Evolutionary conservation across 2,113 vertebrate species (phyloP).

Genomic region (Potamarius usumacintae): DNA sequence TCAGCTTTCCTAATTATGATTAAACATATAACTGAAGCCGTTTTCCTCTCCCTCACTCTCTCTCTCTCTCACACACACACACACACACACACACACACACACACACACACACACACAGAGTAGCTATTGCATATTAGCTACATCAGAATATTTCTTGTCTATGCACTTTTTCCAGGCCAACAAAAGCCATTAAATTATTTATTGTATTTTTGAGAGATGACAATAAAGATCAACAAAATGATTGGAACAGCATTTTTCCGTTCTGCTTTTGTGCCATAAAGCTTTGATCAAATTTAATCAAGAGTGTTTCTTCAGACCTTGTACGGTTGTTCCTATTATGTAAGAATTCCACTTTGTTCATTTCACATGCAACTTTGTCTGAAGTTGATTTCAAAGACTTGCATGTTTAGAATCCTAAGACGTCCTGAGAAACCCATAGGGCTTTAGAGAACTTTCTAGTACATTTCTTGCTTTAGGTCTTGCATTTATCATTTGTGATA

Average conservation of each 20-base stretch:
- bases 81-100: background rate
- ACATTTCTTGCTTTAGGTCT: background rate
- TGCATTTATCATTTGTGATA: conserved; percentile 6
- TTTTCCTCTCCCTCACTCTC: background rate
- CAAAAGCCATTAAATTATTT: background rate
- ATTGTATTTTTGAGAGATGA: background rate
- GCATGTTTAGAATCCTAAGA: background rate
- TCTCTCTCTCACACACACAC: background rate
- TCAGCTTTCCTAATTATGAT: background rate
- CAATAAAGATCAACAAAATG: background rate
- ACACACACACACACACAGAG: background rate
- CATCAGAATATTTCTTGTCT: background rate
- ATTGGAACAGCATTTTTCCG: background rate
- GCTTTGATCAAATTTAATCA: background rate
- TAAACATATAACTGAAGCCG: background rate
- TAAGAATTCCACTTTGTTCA: conserved; percentile 1
- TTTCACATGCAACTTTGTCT: background rate
- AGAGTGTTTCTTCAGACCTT: background rate
- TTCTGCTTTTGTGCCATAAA: background rate
- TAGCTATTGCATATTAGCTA: background rate
- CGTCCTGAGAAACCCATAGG: background rate
- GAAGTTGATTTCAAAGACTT: conserved; percentile 2
- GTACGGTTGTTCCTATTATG: background rate
- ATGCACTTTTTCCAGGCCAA: background rate
- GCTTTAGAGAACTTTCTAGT: background rate